Conservation (phyloP, 2,888 invertebrate genomes). For the Dione juno region DNA sequence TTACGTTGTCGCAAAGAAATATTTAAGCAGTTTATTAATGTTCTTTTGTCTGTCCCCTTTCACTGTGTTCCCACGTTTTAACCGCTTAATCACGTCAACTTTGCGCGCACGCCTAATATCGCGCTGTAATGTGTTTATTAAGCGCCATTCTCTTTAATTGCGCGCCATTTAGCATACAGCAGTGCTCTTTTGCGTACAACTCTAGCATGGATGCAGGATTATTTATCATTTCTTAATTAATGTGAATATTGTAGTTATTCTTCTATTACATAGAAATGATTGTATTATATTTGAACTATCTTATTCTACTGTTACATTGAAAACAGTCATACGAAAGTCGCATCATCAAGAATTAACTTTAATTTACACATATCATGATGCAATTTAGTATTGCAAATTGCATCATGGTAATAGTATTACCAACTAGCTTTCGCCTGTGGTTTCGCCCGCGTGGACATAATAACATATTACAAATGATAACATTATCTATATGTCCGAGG, state of each 20-base stretch:
- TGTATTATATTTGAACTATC: background rate
- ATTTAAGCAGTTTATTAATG: conserved; percentile 46
- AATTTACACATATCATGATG: too few species aligned
- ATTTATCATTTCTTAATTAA: conserved; percentile 37
- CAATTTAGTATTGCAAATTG: too few species aligned
- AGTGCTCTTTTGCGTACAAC: conserved; percentile 70
- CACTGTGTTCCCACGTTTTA: conserved; percentile 76
- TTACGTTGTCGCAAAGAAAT: background rate
- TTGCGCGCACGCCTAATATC: conserved; percentile 77
- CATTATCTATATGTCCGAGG: too few species aligned
- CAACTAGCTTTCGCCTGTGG: too few species aligned
- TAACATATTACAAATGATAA: too few species aligned
- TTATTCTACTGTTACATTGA: background rate
- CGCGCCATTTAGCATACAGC: conserved; percentile 76
- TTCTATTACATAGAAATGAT: background rate
- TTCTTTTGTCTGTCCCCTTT: conserved; percentile 62
- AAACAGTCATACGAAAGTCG: too few species aligned
- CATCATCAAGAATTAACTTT: too few species aligned
- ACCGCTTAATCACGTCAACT: conserved; percentile 73
- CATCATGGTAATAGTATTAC: too few species aligned
- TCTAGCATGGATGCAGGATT: conserved; percentile 64
- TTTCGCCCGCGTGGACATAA: too few species aligned
- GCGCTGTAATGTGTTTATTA: conserved; percentile 81
- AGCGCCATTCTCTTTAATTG: conserved; percentile 78
- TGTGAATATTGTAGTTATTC: background rate